Percentiles rank a stretch among this genome's conserved stretches.
Evolutionary conservation across 2,888 invertebrate species (phyloP).

Genomic region (Andrena flavipes): DNA sequence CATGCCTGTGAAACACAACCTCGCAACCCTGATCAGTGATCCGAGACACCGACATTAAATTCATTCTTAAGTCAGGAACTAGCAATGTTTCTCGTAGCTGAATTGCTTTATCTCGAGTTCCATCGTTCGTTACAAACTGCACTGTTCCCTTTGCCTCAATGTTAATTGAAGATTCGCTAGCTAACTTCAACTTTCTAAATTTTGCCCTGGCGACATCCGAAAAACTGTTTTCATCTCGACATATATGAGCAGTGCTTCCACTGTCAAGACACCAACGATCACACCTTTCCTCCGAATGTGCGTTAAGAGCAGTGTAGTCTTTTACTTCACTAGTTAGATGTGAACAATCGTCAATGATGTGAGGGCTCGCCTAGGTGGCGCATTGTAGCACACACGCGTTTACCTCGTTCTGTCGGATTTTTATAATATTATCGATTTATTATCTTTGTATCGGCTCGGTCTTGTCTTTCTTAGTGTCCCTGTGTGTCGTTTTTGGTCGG

Average conservation of each 20-base stretch:
- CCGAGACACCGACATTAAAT: background rate
- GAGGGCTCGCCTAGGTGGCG: no score
- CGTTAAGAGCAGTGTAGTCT: background rate
- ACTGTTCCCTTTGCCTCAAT: background rate
- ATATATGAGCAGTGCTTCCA: background rate
- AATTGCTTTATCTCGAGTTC: background rate
- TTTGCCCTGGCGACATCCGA: background rate
- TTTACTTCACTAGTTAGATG: no score
- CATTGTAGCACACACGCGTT: no score
- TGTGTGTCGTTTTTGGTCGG: no score
- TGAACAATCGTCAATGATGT: no score
- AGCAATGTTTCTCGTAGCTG: slow-evolving; percentile 9
- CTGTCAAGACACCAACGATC: slow-evolving; percentile 9
- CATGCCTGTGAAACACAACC: background rate
- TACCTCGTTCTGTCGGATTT: no score
- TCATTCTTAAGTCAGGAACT: background rate
- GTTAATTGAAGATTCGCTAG: background rate
- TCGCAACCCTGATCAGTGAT: background rate
- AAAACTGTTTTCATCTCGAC: slow-evolving; percentile 1
- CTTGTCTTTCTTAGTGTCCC: no score
- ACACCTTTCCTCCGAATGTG: background rate
- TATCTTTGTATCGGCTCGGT: no score
- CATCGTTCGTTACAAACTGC: background rate
- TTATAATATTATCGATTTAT: no score
- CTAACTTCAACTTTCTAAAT: background rate